Evolutionary conservation across 2,113 vertebrate genomes (phyloP).

Genomic region (Esox niger): DNA sequence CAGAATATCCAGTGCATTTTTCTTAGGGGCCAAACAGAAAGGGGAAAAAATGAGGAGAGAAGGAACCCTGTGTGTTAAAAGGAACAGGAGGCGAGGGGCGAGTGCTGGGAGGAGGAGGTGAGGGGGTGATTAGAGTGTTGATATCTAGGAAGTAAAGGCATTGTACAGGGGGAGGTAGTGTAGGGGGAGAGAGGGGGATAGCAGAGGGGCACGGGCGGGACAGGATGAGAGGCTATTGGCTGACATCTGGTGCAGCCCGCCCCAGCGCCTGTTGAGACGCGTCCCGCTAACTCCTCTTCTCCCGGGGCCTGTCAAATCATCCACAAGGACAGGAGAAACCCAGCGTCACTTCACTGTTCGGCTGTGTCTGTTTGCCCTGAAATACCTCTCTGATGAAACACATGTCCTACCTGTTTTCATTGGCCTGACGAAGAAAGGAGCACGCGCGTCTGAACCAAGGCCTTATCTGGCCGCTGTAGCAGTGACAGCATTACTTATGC

Average conservation of each 20-base stretch:
- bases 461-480: conserved; percentile 48
- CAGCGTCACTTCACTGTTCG: conserved; percentile 25
- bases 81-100: not conserved
- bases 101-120: not conserved
- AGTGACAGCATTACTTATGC: conserved; percentile 31
- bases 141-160: too few relatives aligned
- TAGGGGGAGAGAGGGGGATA: not conserved
- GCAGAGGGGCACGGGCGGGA: not conserved
- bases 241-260: not conserved
- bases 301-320: not conserved
- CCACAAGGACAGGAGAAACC: not conserved
- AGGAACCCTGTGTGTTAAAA: not conserved
- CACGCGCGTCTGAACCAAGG: conserved; percentile 28
- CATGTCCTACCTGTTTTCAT: conserved; percentile 29
- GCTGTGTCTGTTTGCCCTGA: conserved; percentile 41
- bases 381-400: conserved; percentile 41
- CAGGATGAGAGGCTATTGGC: not conserved
- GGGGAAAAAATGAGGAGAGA: not conserved
- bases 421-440: conserved; percentile 31
- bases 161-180: not conserved
- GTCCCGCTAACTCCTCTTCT: not conserved
- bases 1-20: not conserved
- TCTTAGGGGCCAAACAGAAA: not conserved
- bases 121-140: not conserved
- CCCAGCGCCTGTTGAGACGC: not conserved